Conservation (phyloP, 1,140 invertebrate genomes). For the Lasioglossum baleicum region DNA sequence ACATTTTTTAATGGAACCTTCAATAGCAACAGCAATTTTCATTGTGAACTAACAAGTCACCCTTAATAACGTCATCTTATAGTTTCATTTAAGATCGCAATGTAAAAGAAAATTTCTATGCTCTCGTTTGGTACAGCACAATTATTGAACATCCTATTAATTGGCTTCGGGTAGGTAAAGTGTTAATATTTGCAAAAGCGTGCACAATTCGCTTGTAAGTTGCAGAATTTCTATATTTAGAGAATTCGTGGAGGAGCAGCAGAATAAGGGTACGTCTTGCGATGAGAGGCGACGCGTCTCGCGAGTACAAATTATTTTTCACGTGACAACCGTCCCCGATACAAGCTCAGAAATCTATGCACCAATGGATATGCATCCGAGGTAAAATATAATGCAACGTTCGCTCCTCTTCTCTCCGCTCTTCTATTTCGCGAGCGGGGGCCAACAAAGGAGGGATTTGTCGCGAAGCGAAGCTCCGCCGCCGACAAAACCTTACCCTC, state of each 20-base stretch:
- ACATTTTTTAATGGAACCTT: too few relatives aligned
- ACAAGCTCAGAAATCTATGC: constrained; percentile 66
- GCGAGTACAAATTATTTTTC: constrained; percentile 64
- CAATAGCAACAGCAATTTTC: too few relatives aligned
- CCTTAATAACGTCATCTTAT: too few relatives aligned
- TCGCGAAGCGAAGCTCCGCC: constrained; percentile 62
- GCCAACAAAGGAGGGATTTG: constrained; percentile 71
- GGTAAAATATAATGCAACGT: constrained; percentile 65
- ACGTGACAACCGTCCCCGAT: constrained; percentile 48
- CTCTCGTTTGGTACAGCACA: too few relatives aligned
- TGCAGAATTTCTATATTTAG: too few relatives aligned
- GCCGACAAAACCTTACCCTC: constrained; percentile 64
- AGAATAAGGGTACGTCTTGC: not conserved
- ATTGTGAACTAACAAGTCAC: too few relatives aligned
- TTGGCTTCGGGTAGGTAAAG: too few relatives aligned
- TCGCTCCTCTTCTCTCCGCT: constrained; percentile 29
- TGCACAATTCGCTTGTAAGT: too few relatives aligned
- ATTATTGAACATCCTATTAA: too few relatives aligned
- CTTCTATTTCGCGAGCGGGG: constrained; percentile 47
- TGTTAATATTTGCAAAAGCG: too few relatives aligned
- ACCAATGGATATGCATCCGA: constrained; percentile 61
- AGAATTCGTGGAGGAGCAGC: not conserved
- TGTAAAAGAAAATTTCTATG: too few relatives aligned
- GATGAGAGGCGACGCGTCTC: not conserved
- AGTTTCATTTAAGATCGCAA: too few relatives aligned